Percentiles rank a stretch among this genome's conserved stretches.
Conservation (phyloP, 2,113 vertebrate species). For the Urocitellus parryii region DNA sequence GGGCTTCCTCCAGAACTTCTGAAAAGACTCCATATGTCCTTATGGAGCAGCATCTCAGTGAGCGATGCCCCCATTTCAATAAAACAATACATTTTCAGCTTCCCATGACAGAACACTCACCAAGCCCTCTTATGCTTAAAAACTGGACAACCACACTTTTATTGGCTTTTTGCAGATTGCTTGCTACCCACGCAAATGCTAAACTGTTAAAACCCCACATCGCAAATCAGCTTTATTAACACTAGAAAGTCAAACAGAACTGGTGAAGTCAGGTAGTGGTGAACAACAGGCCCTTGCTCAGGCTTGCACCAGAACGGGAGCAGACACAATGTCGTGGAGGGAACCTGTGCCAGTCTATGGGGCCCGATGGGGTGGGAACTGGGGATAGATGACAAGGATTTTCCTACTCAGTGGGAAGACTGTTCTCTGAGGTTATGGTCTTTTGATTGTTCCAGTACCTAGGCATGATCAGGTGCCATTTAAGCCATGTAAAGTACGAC, state of each 20-base stretch:
- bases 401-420: conserved; percentile 16
- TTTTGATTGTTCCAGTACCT: conserved; percentile 67
- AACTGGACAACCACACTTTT: not conserved
- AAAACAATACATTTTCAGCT: not conserved
- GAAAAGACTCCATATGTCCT: not conserved
- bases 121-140: not conserved
- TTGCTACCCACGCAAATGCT: not conserved
- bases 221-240: conserved; percentile 2
- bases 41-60: not conserved
- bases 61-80: not conserved
- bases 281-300: not conserved
- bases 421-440: conserved; percentile 35
- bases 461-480: conserved; percentile 44
- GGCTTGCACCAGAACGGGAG: not conserved
- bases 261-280: not conserved
- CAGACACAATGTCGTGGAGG: fast-evolving
- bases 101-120: not conserved
- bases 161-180: not conserved
- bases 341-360: not conserved
- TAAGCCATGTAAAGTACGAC: conserved; percentile 31
- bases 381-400: conserved; percentile 35
- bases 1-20: not conserved
- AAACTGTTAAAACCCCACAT: not conserved
- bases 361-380: not conserved
- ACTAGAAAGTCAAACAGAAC: not conserved